Base-by-base conservation (phyloP, 2,888 invertebrate species). In the Agrochola lychnidis region DNA sequence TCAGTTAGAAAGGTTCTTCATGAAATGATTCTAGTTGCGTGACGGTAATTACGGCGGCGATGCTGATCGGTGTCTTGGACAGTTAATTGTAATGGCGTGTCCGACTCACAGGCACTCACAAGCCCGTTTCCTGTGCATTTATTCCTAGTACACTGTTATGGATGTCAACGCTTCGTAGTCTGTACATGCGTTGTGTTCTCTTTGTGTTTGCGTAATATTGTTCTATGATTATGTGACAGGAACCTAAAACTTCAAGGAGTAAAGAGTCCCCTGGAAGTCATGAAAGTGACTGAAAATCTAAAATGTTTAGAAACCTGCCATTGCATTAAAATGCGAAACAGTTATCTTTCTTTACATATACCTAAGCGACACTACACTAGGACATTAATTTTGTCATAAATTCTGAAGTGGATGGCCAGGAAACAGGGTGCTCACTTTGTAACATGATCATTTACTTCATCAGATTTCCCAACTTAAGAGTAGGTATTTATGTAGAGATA, bases 11-110 rank as follows among this genome's bases (percentile, higher is more conserved):
- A 91, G 87, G 89, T 87, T 84, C 85, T 86, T 87, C 86, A 85
- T 88, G 83, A 83, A 85, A 85, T 83, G 88, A 87, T 88, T 84
- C 82, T 81, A 83, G 88, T 92, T 93, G 95, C 95, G 95, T 95
- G 95, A 92, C 91, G 90, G 85, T 94, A 95, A 95, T 95, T 93
- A 93, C 90, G 89, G 91, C 87, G 86, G 76, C 70, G 68, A 83
- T 85, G 81, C 91, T 90, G 92, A 93, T 94, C 93, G 90, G 93
- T 93, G 94, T 93, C 94, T 94, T 92, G 88, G 88, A 89, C 91
- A 91, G 90, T 92, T 94, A 93, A 95, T 94, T 94, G 93, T 91
- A 87, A 87, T 94, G 88, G 93, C 93, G 93, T 92, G 90, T 90
- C 90, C 88, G 78, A 81, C 85, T 83, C 88, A 86, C 88, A 88